A percentile compares a stretch with the other conserved stretches of the same genome.
Evolutionary conservation across 2,888 invertebrate species (phyloP).

Genomic region (Cephus pygmeus): DNA sequence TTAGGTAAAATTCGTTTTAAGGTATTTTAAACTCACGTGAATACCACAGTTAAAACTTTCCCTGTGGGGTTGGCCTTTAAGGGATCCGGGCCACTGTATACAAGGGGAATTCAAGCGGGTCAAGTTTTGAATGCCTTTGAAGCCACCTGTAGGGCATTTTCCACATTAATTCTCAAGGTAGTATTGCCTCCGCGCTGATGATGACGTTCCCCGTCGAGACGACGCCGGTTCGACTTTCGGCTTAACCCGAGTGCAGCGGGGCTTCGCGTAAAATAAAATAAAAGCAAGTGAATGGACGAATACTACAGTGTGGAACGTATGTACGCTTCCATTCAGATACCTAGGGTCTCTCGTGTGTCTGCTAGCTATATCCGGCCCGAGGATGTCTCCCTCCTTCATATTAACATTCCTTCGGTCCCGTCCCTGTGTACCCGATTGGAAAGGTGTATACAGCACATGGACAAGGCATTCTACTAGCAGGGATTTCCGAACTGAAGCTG

Average conservation of each 20-base stretch:
- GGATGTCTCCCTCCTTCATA: constrained; percentile 17
- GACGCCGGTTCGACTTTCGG: background rate
- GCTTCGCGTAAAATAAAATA: constrained; percentile 25
- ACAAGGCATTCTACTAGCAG: background rate
- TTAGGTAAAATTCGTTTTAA: background rate
- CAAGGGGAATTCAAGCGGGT: background rate
- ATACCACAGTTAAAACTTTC: background rate
- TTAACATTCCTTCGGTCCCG: constrained; percentile 34
- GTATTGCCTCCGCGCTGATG: background rate
- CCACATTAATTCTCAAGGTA: background rate
- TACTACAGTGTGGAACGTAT: constrained; percentile 28
- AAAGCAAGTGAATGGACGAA: constrained; percentile 41
- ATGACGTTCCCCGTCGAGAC: background rate
- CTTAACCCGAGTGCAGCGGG: background rate
- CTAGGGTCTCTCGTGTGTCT: background rate
- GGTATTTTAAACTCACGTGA: background rate
- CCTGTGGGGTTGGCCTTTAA: background rate
- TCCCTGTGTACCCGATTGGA: constrained; percentile 31
- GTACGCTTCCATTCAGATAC: constrained; percentile 28
- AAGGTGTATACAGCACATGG: constrained; percentile 1
- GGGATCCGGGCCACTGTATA: background rate
- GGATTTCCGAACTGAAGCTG: background rate
- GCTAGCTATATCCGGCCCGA: background rate
- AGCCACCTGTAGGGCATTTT: background rate
- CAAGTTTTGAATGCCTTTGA: background rate